A percentile compares a stretch with the other conserved stretches of the same genome.
phyloP scores from a whole-genome alignment of 2,113 vertebrate genomes.

The Burhinus oedicnemus region DNA sequence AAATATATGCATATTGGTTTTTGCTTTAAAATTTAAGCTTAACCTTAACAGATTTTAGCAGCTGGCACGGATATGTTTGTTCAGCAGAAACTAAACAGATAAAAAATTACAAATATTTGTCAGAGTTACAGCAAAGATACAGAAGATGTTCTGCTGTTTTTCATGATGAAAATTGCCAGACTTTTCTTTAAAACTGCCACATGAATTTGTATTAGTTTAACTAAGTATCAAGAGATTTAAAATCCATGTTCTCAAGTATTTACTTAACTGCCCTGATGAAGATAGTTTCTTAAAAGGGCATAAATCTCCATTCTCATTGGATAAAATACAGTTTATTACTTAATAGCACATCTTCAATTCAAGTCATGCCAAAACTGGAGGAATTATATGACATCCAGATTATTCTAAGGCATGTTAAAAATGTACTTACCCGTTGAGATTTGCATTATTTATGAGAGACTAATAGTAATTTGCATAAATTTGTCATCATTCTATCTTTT shows the following conservation, averaged over 20 bases:
- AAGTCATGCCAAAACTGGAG: neutral
- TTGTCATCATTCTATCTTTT: neutral
- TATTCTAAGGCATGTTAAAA: conserved; percentile 9
- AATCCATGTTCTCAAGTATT: neutral
- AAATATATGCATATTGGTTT: neutral
- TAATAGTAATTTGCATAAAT: neutral
- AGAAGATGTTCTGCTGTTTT: neutral
- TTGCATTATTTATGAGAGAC: conserved; percentile 7
- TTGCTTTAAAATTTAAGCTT: neutral
- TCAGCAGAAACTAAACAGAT: neutral
- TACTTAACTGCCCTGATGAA: neutral
- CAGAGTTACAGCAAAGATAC: neutral
- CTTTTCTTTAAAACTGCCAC: neutral
- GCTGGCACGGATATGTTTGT: neutral
- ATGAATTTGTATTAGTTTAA: conserved; percentile 14
- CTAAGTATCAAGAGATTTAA: neutral
- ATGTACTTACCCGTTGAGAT: neutral
- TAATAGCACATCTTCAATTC: neutral
- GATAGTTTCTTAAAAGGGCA: neutral
- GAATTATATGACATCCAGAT: neutral
- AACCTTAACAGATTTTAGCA: neutral
- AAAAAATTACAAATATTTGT: neutral
- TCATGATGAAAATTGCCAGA: neutral
- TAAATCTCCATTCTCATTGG: neutral
- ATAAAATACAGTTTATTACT: neutral